These are phyloP conservation scores for Albula glossodonta DNA, from an alignment of 2,113 vertebrate genomes.

Conservation along the genomic window DNA sequence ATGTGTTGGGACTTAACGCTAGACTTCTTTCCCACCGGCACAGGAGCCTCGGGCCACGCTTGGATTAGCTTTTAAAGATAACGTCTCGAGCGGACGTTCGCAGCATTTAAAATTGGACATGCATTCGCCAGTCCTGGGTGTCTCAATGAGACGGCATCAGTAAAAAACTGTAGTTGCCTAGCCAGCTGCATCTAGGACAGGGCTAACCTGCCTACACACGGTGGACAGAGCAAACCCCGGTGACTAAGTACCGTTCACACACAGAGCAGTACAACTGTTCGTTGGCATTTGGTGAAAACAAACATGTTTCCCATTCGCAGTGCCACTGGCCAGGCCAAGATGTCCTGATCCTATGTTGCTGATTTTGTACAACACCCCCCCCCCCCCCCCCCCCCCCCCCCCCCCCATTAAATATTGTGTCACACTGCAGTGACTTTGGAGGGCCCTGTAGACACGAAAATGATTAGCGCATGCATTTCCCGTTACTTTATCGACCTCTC, in stretches of 20 bases:
- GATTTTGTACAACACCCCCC: slow-evolving; percentile 27
- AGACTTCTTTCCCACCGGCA: not conserved
- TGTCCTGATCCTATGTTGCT: slow-evolving; percentile 29
- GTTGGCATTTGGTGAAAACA: not conserved
- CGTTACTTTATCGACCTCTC: no score
- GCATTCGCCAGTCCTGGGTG: not conserved
- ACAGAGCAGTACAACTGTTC: not conserved
- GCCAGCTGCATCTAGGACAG: not conserved
- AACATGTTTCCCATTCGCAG: not conserved
- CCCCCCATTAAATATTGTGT: slow-evolving; percentile 29
- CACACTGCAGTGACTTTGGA: slow-evolving; percentile 48
- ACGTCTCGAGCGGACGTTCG: not conserved
- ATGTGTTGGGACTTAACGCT: not conserved
- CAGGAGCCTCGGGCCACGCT: not conserved
- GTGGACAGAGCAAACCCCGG: not conserved
- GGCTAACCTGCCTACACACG: no score
- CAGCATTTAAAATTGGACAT: not conserved
- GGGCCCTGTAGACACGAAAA: no score
- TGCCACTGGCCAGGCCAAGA: slow-evolving; percentile 26
- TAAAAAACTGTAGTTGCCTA: not conserved
- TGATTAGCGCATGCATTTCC: no score
- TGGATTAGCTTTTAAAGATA: not conserved
- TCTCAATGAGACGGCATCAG: not conserved
- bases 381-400: no score
- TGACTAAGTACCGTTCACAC: no score